phyloP scores from a whole-genome alignment of 2,888 invertebrate genomes.

The Leucozona laternaria region DNA sequence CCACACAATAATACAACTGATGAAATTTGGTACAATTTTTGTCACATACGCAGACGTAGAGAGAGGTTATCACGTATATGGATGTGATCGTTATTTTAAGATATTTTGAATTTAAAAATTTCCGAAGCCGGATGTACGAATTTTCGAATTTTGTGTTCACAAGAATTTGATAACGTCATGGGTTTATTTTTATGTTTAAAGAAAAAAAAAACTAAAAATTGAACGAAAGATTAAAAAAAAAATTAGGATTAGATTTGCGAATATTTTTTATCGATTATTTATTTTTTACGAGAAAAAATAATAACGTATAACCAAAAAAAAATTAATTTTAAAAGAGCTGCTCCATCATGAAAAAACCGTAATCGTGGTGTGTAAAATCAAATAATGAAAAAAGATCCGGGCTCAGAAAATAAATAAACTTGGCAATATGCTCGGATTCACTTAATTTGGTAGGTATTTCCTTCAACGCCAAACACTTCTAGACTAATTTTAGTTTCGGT shows the following conservation, averaged over 20 bases:
- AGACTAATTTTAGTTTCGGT: conserved; percentile 84
- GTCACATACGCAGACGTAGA: conserved; percentile 56
- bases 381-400: conserved; percentile 65
- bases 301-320: conserved; percentile 39
- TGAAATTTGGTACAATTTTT: conserved; percentile 22
- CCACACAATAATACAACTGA: conserved; percentile 9
- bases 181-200: conserved; percentile 46
- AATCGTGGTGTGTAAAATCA: conserved; percentile 38
- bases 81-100: conserved; percentile 15
- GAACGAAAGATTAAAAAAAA: no score
- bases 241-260: conserved; percentile 29
- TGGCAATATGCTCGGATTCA: conserved; percentile 76
- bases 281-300: background rate
- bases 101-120: conserved; percentile 36
- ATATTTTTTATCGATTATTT: background rate
- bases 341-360: conserved; percentile 37
- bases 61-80: background rate
- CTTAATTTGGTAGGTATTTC: conserved; percentile 81
- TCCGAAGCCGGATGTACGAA: conserved; percentile 71
- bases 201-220: background rate
- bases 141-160: conserved; percentile 54
- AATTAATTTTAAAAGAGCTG: conserved; percentile 14
- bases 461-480: conserved; percentile 83
- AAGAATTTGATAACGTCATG: conserved; percentile 60
- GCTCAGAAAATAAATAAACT: conserved; percentile 69